Percentiles rank a stretch among this genome's conserved stretches.
Evolutionary conservation across 2,113 vertebrate genomes (phyloP).

Genomic region (Henicopernis longicauda): DNA sequence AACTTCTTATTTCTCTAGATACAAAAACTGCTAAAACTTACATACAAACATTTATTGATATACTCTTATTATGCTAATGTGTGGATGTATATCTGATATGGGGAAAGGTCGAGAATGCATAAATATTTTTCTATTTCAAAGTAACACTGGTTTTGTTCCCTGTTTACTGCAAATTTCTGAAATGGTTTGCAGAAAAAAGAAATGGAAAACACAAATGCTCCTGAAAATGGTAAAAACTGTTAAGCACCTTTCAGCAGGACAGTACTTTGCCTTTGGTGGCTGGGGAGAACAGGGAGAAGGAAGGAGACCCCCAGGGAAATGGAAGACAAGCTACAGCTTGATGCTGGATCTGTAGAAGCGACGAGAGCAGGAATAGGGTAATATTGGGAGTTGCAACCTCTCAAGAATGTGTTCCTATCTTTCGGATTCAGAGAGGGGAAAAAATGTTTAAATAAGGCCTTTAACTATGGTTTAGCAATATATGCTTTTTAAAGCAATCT

Average conservation of each 20-base stretch:
- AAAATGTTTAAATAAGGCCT: background rate
- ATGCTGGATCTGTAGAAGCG: background rate
- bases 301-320: background rate
- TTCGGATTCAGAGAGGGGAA: background rate
- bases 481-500: background rate
- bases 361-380: background rate
- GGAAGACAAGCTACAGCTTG: background rate
- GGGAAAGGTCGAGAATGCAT: background rate
- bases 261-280: background rate
- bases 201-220: background rate
- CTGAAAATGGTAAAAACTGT: background rate
- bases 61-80: background rate
- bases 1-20: background rate
- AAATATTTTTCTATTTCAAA: background rate
- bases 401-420: background rate
- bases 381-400: background rate
- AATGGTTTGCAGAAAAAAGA: background rate
- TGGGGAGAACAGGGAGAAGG: background rate
- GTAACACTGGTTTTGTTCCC: background rate
- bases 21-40: background rate
- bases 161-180: background rate
- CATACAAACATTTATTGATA: background rate
- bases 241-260: background rate
- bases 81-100: background rate
- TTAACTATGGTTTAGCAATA: background rate